Evolutionary conservation across 1,140 invertebrate genomes (phyloP).

Genomic region (Ceratitis capitata): DNA sequence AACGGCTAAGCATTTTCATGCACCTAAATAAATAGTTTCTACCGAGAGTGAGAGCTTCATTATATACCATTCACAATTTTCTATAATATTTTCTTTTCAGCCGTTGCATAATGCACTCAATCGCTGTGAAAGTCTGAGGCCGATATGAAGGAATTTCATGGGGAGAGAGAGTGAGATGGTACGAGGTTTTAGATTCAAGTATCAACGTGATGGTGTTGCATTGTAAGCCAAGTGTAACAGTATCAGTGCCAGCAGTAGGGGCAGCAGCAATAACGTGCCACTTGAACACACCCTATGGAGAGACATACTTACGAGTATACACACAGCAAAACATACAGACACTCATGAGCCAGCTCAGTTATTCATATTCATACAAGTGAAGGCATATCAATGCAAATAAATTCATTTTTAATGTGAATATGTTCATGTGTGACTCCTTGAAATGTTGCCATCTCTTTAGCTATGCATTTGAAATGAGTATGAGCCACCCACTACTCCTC

Average conservation of each 20-base stretch:
- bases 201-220: neutral
- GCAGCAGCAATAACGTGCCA: constrained; percentile 11
- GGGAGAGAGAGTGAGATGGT: neutral
- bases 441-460: neutral
- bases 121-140: neutral
- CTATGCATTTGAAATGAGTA: neutral
- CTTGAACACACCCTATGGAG: neutral
- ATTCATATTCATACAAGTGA: neutral
- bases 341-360: neutral
- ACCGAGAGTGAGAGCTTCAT: neutral
- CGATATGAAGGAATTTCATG: neutral
- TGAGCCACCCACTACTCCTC: neutral
- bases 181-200: neutral
- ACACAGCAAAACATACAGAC: neutral
- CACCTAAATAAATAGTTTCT: neutral
- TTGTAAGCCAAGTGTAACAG: neutral
- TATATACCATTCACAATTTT: constrained; percentile 14
- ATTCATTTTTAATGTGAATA: neutral
- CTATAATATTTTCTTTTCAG: neutral
- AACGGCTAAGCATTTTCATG: too few relatives aligned
- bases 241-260: neutral
- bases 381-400: constrained; percentile 6
- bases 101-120: neutral
- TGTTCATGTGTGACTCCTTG: neutral
- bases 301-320: neutral